These are phyloP conservation scores for Hemiprocne comata DNA, from an alignment of 2,113 vertebrate genomes.

Conservation along the genomic window DNA sequence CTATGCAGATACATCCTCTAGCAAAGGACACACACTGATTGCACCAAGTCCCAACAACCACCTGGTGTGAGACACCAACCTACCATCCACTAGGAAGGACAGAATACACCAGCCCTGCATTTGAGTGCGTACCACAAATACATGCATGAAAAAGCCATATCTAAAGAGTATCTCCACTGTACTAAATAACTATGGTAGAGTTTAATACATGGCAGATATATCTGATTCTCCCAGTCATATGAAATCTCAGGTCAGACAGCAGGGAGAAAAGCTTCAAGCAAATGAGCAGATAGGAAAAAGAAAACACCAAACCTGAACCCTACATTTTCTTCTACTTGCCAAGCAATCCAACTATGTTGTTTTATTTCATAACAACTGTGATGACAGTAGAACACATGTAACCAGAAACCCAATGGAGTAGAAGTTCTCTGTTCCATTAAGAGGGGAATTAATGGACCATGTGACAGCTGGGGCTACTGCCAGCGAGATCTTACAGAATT, in stretches of 20 bases:
- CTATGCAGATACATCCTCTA: neutral
- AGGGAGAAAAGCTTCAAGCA: neutral
- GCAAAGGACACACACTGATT: neutral
- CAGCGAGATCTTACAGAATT: neutral
- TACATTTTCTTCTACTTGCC: neutral
- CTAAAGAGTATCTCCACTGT: neutral
- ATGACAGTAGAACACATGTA: neutral
- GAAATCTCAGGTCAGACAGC: neutral
- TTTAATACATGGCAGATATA: neutral
- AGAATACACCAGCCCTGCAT: too few relatives aligned
- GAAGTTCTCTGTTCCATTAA: neutral
- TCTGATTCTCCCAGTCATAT: neutral
- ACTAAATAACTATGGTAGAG: neutral
- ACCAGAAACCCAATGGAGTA: neutral
- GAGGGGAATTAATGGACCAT: neutral
- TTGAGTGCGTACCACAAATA: neutral
- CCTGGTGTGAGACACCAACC: neutral
- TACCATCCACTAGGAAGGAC: neutral
- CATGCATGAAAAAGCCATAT: neutral
- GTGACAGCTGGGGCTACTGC: neutral
- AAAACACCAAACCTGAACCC: neutral
- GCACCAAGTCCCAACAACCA: neutral
- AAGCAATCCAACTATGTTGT: neutral
- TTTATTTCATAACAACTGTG: neutral
- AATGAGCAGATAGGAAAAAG: neutral